Evolutionary conservation across 2,797 vertebrate genomes (phyloP), one percentile per base, ranked within the genome.

Genomic region (Hozukius guyotensis): DNA sequence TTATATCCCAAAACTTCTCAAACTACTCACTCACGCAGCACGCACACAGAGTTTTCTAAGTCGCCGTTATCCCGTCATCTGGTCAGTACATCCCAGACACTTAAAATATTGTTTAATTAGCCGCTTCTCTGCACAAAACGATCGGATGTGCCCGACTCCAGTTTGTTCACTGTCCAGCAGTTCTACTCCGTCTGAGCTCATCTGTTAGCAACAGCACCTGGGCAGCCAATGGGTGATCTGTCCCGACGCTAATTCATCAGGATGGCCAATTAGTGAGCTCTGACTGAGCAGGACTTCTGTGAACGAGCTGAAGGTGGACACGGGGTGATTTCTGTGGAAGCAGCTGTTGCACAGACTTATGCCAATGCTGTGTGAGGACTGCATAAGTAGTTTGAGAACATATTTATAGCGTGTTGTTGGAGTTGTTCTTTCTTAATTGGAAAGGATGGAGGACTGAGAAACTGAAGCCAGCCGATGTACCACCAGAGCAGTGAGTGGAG

Each of bases 221-320:
- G 62, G 78, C 69, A 55, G 76, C 75, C 72, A 67, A 68, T 76
- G 78, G 89, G 69, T 77, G 90, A 89, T 87, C 79, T 65, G 81
- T 73, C 73, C 67, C 57, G 13, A 73, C 16, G 64, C 75, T 81
- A 85, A 91, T 89, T 90, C 81, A 77, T 89, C 84, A 81, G 65
- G 82, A 78, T 20, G 78, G 82, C 89, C 82, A 88, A 90, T 90
- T 89, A 91, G 73, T 32, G 84, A 72, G 89, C 75, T 56, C 57
- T 61, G 75, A 77, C 75, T 76, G 75, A 76, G 75, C 80, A 60
- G 57, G 89, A 76, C 74, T 66, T 71, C 63, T 67, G 80, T 31
- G 66, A 75, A 72, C 8, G 36, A 73, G 75, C 81, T 31, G 80
- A 61, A 71, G 55, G 75, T 72, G 79, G 42, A 25, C 34, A 55